These are phyloP conservation scores for Cariama cristata DNA, from an alignment of 2,113 vertebrate genomes.

Conservation along the genomic window DNA sequence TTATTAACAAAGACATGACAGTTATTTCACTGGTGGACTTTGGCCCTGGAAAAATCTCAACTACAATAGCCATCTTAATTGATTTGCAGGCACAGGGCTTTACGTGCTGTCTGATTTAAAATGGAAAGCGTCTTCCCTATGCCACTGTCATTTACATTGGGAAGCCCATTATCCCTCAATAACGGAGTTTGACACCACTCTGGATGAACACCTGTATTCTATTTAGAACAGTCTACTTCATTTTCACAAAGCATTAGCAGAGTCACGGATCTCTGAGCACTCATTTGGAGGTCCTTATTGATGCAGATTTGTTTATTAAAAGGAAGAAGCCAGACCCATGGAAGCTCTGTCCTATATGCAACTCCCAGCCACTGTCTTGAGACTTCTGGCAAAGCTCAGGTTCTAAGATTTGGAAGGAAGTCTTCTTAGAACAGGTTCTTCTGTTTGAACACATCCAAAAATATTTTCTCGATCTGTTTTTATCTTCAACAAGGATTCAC, in stretches of 20 bases:
- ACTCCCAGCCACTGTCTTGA: neutral
- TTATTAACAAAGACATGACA: slow-evolving; percentile 3
- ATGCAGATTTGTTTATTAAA: neutral
- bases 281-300: neutral
- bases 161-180: neutral
- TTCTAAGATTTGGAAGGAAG: neutral
- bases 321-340: neutral
- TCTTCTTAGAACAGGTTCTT: neutral
- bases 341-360: neutral
- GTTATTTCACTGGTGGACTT: neutral
- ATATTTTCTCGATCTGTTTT: neutral
- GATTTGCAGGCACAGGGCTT: neutral
- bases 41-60: neutral
- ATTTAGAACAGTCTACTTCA: slow-evolving; percentile 8
- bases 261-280: slow-evolving; percentile 7
- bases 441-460: neutral
- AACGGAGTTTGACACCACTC: slow-evolving; percentile 22
- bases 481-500: neutral
- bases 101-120: neutral
- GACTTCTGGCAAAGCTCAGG: neutral
- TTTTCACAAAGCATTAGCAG: slow-evolving; percentile 57
- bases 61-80: neutral
- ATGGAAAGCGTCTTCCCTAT: neutral
- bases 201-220: slow-evolving; percentile 54
- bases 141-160: neutral